Evolutionary conservation across 2,888 invertebrate species (phyloP), one percentile per base, ranked within the genome.

Genomic region (Pammene aurita): DNA sequence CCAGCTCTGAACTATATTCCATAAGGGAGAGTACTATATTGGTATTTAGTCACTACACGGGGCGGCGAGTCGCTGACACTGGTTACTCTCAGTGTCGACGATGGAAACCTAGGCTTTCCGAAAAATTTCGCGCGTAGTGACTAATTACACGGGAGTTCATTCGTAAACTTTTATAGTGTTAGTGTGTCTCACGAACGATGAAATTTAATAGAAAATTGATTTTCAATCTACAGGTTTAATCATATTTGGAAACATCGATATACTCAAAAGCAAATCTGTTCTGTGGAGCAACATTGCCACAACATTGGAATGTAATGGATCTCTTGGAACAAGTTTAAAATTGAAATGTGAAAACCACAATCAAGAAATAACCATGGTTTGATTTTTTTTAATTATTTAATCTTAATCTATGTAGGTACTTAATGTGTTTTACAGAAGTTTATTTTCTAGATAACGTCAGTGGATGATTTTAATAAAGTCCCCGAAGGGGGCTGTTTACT

Each of bases 191-290:
- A 26, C 26, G 26, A 26, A 26, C 26, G 26, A 26, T 26, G 26
- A 6, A 1, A 38, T 9, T 38, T 38, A 38, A 26, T 26, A 26
- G 1, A 26, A 26, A 26, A 26, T 26, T 50, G 10, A 11, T 50
- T 48, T 26, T 4, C 26, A 26, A 26, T 42, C 2, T 2, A 26
- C 73, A 93, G 95, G 95, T 0, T 91, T 96, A 68, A 96, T 94
- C 78, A 93, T 95, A 48, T 93, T 95, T 77, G 96, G 96, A 34
- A 96, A 96, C 77, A 94, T 95, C 74, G 81, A 90, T 5, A 88
- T 92, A 63, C 78, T 95, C 7, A 90, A 88, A 76, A 74, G 75
- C 1, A 92, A 90, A 61, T 93, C 93, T 13, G 74, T 82, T 11
- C 82, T 94, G 34, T 95, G 95, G 95, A 80, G 75, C 14, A 87